These are phyloP conservation scores for Goniozus legneri DNA, from an alignment of 1,140 invertebrate genomes.

Conservation along the genomic window DNA sequence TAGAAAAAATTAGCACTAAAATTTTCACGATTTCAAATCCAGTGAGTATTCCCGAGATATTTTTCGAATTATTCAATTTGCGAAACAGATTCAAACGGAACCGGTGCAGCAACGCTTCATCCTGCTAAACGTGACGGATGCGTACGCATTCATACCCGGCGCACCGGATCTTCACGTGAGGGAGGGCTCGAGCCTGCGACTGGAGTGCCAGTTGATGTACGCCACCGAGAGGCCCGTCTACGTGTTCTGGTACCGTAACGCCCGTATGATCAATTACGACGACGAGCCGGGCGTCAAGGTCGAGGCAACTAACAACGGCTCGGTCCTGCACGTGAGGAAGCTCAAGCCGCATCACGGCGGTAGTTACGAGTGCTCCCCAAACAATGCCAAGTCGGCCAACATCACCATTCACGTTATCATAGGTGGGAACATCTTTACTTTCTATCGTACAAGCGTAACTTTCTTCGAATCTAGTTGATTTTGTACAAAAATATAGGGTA, in stretches of 20 bases:
- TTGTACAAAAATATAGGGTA: no score
- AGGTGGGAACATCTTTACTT: constrained; percentile 34
- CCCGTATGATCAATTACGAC: constrained; percentile 72
- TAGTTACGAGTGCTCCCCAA: constrained; percentile 69
- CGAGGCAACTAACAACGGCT: constrained; percentile 50
- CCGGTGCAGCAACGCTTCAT: constrained; percentile 42
- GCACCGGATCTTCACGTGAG: constrained; percentile 74
- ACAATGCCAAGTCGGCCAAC: constrained; percentile 64
- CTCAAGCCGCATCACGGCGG: constrained; percentile 60
- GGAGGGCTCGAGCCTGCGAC: constrained; percentile 66
- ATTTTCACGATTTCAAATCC: no score
- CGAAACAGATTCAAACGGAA: constrained; percentile 26
- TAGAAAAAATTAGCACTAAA: no score
- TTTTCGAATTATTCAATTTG: neutral
- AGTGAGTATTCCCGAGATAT: constrained; percentile 4
- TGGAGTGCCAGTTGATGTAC: constrained; percentile 68
- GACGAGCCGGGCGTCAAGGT: constrained; percentile 52
- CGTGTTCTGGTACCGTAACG: constrained; percentile 77
- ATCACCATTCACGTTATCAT: constrained; percentile 69
- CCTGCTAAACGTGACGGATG: constrained; percentile 57
- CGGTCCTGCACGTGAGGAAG: constrained; percentile 58
- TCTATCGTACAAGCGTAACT: no score
- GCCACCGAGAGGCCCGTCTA: constrained; percentile 71
- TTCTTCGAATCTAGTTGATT: no score
- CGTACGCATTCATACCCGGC: constrained; percentile 69